Base-by-base conservation (phyloP, 2,888 invertebrate species). In the Oxystoma pomonae region DNA sequence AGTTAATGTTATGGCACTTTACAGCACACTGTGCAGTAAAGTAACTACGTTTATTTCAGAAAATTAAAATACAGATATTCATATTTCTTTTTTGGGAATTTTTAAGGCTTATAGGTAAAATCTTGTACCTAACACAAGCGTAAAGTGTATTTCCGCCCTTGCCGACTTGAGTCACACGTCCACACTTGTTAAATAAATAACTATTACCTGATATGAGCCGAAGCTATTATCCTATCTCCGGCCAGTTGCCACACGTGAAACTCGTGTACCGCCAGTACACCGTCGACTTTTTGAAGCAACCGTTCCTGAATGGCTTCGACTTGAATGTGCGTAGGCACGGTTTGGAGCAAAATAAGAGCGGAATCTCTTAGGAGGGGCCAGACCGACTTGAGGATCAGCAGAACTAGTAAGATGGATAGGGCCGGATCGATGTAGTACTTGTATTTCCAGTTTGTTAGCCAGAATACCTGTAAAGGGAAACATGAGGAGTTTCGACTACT, bases 241-340 rank as follows among this genome's bases (percentile, higher is more conserved):
- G 97, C 95, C 72, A 98, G 83, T 82, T 98, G 98, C 98, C 98
- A 98, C 9, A 98, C 94, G 78, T 98, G 98, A 78, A 98, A 96
- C 81, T 98, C 98, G 76, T 98, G 98, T 1, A 98, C 96, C 0
- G 96, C 97, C 61, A 96, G 80, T 19, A 98, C 95, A 0, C 98
- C 98, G 74, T 96, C 95, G 20, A 98, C 92, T 76, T 94, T 93
- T 75, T 91, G 90, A 66, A 96, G 79, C 55, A 98, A 82, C 67
- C 94, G 88, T 73, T 91, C 87, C 78, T 96, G 92, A 74, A 97
- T 94, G 59, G 92, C 94, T 78, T 96, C 95, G 70, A 95, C 92
- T 83, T 95, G 92, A 76, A 98, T 96, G 80, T 98, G 97, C 16
- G 96, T 96, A 58, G 99, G 99, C 64, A 98, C 97, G n/a, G 98